These are phyloP conservation scores for Dipodomys merriami DNA, from an alignment of 2,113 vertebrate genomes.

Conservation along the genomic window DNA sequence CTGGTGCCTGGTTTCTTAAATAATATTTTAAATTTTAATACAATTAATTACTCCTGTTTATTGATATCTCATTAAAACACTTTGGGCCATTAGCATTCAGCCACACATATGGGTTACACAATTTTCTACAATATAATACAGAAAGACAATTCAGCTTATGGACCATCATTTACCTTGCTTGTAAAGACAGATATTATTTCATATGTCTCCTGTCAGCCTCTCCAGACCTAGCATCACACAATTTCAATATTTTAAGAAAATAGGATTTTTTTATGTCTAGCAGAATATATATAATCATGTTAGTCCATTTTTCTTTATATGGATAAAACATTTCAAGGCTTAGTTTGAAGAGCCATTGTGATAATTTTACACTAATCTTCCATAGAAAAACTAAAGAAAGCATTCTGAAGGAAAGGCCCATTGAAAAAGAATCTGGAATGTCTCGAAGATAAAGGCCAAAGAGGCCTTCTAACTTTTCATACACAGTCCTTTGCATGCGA, in stretches of 20 bases:
- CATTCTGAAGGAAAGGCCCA: slow-evolving; percentile 19
- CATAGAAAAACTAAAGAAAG: not conserved
- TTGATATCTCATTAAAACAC: not conserved
- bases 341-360: not conserved
- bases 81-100: not conserved
- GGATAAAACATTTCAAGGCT: not conserved
- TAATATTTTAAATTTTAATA: slow-evolving; percentile 29
- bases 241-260: slow-evolving; percentile 23
- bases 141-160: not conserved
- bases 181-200: not conserved
- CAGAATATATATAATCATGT: not conserved
- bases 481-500: not conserved
- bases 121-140: slow-evolving; percentile 33
- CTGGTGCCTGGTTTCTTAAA: no score
- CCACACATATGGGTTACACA: not conserved
- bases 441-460: not conserved
- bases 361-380: not conserved
- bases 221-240: not conserved
- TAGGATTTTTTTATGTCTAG: not conserved
- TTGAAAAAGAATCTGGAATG: slow-evolving; percentile 16
- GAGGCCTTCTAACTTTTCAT: not conserved
- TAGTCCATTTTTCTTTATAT: not conserved
- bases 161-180: not conserved
- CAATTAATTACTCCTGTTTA: slow-evolving; percentile 24
- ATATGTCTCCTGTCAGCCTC: not conserved